These are phyloP conservation scores for Stenoptilia bipunctidactyla DNA, from an alignment of 2,888 invertebrate species.

Conservation along the genomic window DNA sequence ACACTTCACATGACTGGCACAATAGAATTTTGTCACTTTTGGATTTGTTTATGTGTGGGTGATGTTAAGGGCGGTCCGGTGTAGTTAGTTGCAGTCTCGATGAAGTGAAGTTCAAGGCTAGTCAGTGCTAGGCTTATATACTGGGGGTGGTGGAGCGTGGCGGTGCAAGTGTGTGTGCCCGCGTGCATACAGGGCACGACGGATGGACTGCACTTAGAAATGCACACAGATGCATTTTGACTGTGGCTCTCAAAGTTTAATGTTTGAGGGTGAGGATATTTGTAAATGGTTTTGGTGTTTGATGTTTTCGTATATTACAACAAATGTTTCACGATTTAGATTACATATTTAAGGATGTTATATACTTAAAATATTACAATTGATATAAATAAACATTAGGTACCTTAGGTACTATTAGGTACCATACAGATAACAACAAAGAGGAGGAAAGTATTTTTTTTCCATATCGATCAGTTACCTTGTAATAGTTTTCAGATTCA, in stretches of 20 bases:
- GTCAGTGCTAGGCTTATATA: slow-evolving; percentile 51
- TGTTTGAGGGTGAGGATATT: no score
- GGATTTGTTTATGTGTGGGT: slow-evolving; percentile 10
- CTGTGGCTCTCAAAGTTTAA: slow-evolving; percentile 28
- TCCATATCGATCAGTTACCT: no score
- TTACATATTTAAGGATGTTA: no score
- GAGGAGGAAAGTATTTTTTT: no score
- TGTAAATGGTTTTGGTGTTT: no score
- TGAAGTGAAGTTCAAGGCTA: slow-evolving; percentile 69
- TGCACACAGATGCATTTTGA: slow-evolving; percentile 31
- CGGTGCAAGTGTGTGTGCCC: slow-evolving; percentile 28
- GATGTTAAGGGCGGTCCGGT: slow-evolving; percentile 2
- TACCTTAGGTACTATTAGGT: no score
- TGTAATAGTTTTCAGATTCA: no score
- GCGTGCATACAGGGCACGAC: slow-evolving; percentile 23
- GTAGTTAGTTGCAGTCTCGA: slow-evolving; percentile 19
- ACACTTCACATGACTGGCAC: not conserved
- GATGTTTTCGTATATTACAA: no score
- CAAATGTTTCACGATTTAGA: no score
- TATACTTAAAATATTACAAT: no score
- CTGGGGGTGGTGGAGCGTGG: slow-evolving; percentile 60
- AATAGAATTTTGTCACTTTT: not conserved
- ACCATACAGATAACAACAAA: no score
- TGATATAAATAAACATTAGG: no score
- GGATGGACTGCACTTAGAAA: slow-evolving; percentile 16